A percentile compares a stretch with the other conserved stretches of the same genome.
Conservation (phyloP, 1,140 invertebrate species). For the Ectropis grisescens region DNA sequence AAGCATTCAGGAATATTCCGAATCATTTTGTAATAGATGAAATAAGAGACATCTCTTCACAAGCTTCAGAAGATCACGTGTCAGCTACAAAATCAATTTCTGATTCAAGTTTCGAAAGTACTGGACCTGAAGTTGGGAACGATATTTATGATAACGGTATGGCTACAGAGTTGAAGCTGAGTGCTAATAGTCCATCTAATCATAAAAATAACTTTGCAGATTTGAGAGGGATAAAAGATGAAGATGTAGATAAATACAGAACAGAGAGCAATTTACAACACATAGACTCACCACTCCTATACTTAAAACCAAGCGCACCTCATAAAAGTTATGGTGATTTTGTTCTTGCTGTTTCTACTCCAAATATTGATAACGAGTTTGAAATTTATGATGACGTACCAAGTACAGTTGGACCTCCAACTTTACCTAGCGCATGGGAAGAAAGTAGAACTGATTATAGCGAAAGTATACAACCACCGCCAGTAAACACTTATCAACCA, state of each 20-base stretch:
- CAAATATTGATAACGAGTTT: conserved; percentile 35
- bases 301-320: conserved; percentile 61
- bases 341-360: conserved; percentile 23
- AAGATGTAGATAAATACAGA: conserved; percentile 53
- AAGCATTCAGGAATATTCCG: conserved; percentile 46
- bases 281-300: conserved; percentile 65
- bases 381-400: conserved; percentile 54
- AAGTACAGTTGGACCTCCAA: conserved; percentile 26
- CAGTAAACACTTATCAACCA: conserved; percentile 30
- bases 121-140: conserved; percentile 37
- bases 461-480: conserved; percentile 27
- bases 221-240: conserved; percentile 51
- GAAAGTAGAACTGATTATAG: conserved; percentile 34
- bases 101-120: conserved; percentile 56
- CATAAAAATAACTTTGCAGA: conserved; percentile 47
- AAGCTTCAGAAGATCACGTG: conserved; percentile 62
- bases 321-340: conserved; percentile 60
- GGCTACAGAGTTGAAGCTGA: conserved; percentile 27
- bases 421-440: conserved; percentile 25
- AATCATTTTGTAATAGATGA: conserved; percentile 43
- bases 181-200: conserved; percentile 22
- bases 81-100: conserved; percentile 41
- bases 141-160: conserved; percentile 37
- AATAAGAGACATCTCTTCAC: conserved; percentile 42
- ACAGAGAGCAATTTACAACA: conserved; percentile 58